A percentile compares a stretch with the other conserved stretches of the same genome.
phyloP scores from a whole-genome alignment of 1,140 invertebrate species.

The Euura saliciscinereae region DNA sequence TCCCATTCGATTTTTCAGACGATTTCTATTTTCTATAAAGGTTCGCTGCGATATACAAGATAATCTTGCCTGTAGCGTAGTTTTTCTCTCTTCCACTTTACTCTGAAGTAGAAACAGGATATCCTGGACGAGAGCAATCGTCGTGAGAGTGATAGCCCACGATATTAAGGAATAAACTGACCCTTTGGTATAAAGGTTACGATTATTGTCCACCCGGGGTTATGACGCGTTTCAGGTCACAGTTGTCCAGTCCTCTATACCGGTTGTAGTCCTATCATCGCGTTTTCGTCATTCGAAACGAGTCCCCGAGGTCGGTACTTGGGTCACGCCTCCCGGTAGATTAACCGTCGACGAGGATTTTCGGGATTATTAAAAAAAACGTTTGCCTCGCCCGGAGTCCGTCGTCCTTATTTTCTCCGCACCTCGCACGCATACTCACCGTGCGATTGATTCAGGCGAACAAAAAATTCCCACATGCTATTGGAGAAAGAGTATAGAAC shows the following conservation, averaged over 20 bases:
- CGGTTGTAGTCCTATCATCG: neutral
- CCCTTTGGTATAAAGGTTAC: constrained; percentile 2
- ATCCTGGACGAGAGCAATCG: neutral
- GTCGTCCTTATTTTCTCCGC: neutral
- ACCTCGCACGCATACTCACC: neutral
- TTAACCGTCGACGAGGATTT: neutral
- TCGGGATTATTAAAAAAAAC: neutral
- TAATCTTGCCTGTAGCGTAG: neutral
- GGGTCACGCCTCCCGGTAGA: neutral
- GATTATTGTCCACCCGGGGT: constrained; percentile 6
- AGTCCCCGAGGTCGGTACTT: neutral
- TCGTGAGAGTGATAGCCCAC: constrained; percentile 1
- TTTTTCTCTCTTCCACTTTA: neutral
- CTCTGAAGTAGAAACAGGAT: neutral
- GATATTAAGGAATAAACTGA: constrained; percentile 7
- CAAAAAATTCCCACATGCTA: too few species aligned
- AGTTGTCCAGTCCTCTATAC: neutral
- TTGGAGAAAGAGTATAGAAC: too few species aligned
- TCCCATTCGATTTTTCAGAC: too few species aligned
- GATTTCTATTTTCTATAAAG: too few species aligned
- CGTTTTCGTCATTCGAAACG: neutral
- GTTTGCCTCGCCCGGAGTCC: neutral
- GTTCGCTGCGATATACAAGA: too few species aligned
- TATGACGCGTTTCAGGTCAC: constrained; percentile 4
- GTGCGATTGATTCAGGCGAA: too few species aligned